Conservation (phyloP, 1,140 invertebrate species). For the Proales similis region DNA sequence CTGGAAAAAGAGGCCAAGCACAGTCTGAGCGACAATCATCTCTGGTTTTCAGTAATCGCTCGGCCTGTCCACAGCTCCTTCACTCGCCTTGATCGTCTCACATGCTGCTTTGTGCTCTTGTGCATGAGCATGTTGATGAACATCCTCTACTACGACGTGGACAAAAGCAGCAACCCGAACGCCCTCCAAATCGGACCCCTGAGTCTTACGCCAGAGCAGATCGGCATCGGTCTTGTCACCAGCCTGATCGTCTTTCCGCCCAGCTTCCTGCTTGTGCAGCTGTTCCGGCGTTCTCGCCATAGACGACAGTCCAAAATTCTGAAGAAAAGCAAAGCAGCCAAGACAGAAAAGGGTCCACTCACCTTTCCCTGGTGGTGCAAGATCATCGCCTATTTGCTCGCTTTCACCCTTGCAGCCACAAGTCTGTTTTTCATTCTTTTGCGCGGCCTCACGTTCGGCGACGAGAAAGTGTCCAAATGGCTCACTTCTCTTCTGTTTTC, state of each 20-base stretch:
- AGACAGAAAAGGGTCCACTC: slow-evolving; percentile 40
- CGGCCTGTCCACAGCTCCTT: slow-evolving; percentile 56
- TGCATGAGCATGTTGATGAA: slow-evolving; percentile 58
- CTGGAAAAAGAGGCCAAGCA: slow-evolving; percentile 53
- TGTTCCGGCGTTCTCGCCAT: slow-evolving; percentile 53
- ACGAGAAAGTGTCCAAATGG: slow-evolving; percentile 58
- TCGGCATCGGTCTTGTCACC: slow-evolving; percentile 45
- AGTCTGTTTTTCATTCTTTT: slow-evolving; percentile 56
- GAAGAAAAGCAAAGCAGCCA: not conserved
- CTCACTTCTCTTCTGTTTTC: slow-evolving; percentile 57
- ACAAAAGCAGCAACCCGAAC: not conserved
- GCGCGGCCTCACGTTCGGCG: slow-evolving; percentile 57
- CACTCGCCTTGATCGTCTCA: slow-evolving; percentile 55
- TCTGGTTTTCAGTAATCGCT: slow-evolving; percentile 59
- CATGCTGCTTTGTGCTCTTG: slow-evolving; percentile 56
- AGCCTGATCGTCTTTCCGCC: slow-evolving; percentile 56
- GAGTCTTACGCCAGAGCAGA: slow-evolving; percentile 42
- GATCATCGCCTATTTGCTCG: slow-evolving; percentile 55
- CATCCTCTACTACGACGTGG: slow-evolving; percentile 56
- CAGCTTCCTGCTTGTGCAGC: slow-evolving; percentile 54
- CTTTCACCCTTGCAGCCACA: slow-evolving; percentile 49
- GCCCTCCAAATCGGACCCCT: slow-evolving; percentile 51
- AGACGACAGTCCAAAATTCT: slow-evolving; percentile 40
- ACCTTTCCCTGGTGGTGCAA: slow-evolving; percentile 56
- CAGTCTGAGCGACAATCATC: slow-evolving; percentile 57